A percentile compares a stretch with the other conserved stretches of the same genome.
Conservation (phyloP, 37 sponge, comb jelly and placozoan species). For the Theonella swinhoei region DNA sequence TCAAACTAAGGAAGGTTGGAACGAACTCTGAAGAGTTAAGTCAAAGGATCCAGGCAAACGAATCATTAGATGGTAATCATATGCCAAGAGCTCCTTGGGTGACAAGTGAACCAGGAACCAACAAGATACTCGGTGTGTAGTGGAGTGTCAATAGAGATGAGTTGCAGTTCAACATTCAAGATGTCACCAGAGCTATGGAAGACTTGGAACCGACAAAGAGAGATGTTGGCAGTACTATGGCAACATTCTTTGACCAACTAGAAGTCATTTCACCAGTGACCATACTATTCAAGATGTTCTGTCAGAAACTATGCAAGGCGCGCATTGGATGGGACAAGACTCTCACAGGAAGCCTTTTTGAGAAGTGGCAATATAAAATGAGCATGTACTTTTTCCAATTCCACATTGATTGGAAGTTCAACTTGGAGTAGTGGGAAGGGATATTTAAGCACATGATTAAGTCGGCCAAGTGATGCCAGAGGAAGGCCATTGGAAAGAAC, state of each 20-base stretch:
- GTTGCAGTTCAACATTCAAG: neutral
- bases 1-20: slow-evolving; percentile 27
- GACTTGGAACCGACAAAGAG: slow-evolving; percentile 11
- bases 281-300: slow-evolving; percentile 2
- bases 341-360: neutral
- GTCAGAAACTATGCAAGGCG: slow-evolving; percentile 7
- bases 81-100: slow-evolving; percentile 11
- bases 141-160: neutral
- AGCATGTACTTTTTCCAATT: too few relatives aligned
- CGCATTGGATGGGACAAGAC: neutral
- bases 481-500: slow-evolving; percentile 12
- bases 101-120: neutral
- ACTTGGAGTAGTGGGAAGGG: slow-evolving; percentile 41
- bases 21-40: neutral
- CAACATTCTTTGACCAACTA: slow-evolving; percentile 18
- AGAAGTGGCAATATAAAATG: neutral
- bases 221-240: slow-evolving; percentile 4
- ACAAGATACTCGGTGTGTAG: slow-evolving; percentile 12
- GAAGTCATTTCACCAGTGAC: slow-evolving; percentile 4
- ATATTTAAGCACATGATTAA: slow-evolving; percentile 22
- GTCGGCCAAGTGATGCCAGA: slow-evolving; percentile 31
- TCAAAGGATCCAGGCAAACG: neutral
- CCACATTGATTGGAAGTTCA: too few relatives aligned
- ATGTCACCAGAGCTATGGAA: neutral
- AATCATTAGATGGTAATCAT: neutral